Evolutionary conservation across 2,113 vertebrate genomes (phyloP).

Genomic region (Rhinogobius similis): DNA sequence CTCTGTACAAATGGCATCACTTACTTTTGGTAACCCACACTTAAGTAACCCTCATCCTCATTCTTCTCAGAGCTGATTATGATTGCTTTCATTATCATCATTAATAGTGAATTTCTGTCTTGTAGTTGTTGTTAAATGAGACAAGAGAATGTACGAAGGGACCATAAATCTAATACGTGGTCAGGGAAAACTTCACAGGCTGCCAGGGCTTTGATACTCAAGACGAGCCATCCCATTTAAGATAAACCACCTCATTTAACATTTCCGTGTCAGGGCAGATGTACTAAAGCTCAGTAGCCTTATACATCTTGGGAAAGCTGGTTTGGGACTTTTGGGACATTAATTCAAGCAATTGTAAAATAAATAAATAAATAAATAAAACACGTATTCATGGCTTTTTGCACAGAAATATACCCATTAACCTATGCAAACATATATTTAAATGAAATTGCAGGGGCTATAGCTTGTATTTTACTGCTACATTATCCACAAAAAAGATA

Average conservation of each 20-base stretch:
- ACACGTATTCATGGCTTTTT: too few species aligned
- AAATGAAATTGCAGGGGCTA: not conserved
- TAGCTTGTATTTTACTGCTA: too few species aligned
- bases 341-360: not conserved
- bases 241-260: constrained; percentile 22
- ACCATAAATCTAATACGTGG: constrained; percentile 29
- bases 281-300: not conserved
- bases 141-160: constrained; percentile 24
- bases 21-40: constrained; percentile 8
- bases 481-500: too few species aligned
- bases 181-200: constrained; percentile 18
- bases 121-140: constrained; percentile 28
- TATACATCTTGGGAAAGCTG: not conserved
- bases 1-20: not conserved
- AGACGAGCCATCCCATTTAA: constrained; percentile 23
- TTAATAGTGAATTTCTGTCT: constrained; percentile 39
- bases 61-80: constrained; percentile 34
- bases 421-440: not conserved
- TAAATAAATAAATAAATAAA: not conserved
- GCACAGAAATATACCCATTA: too few species aligned
- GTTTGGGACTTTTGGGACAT: not conserved
- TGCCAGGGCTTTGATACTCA: constrained; percentile 31
- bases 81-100: constrained; percentile 40
- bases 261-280: constrained; percentile 37
- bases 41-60: constrained; percentile 10